Evolutionary conservation across 1,140 invertebrate genomes (phyloP).

Genomic region (Rhynchophorus ferrugineus): DNA sequence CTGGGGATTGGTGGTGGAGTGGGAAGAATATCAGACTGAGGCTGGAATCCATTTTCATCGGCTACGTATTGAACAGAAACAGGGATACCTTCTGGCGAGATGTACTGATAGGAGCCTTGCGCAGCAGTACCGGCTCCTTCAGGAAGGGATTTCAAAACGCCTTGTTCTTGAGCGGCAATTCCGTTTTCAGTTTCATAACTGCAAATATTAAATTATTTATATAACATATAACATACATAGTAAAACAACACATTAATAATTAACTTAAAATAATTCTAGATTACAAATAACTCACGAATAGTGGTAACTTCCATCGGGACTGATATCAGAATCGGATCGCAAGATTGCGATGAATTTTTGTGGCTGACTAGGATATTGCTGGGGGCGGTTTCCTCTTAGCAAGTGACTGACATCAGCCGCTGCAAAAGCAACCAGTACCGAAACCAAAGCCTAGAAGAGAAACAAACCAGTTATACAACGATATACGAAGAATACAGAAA

Average conservation of each 20-base stretch:
- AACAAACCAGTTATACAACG: too few species aligned
- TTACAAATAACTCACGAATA: constrained; percentile 3
- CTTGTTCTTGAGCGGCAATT: constrained; percentile 31
- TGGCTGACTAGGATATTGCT: too few species aligned
- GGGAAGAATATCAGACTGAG: constrained; percentile 44
- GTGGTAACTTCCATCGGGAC: constrained; percentile 7
- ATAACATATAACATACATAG: too few species aligned
- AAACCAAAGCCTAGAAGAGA: not conserved
- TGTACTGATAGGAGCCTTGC: constrained; percentile 42
- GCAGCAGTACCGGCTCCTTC: constrained; percentile 33
- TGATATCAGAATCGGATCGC: constrained; percentile 1
- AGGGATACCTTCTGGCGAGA: constrained; percentile 44
- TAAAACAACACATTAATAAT: too few species aligned
- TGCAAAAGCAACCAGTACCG: constrained; percentile 1
- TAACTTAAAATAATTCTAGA: too few species aligned
- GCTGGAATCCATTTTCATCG: too few species aligned
- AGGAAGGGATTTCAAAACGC: constrained; percentile 38
- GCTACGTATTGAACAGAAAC: constrained; percentile 45
- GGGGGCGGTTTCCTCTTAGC: not conserved
- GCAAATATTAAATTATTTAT: not conserved
- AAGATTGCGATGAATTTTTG: not conserved
- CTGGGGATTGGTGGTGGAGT: constrained; percentile 54
- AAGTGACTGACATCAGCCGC: constrained; percentile 7
- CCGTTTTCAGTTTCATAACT: constrained; percentile 32
- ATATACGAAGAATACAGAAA: too few species aligned